Evolutionary conservation across 1,140 invertebrate species (phyloP), one percentile per base, ranked within the genome.

Genomic region (Rhopalosiphum maidis): DNA sequence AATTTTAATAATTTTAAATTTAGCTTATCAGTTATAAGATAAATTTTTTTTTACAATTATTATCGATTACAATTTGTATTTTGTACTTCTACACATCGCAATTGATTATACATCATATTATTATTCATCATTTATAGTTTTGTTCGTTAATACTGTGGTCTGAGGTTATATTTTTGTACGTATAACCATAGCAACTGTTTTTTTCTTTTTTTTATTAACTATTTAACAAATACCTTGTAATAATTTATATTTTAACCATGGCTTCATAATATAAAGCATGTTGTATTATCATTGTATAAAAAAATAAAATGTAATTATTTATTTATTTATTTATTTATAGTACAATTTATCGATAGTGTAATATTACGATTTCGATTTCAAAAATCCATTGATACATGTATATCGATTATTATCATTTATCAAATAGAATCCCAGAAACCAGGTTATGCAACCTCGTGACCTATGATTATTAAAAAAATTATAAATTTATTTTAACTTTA

Each of bases 391-490:
- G 22, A 54, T 54, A n/a, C 21, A 25, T 43, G 11, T 54, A 43
- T 41, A 90, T 91, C 41, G 90, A 91, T 91, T 89, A 89, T 55
- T 89, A n/a, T 88, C 30, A 87, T 51, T 86, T 86, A 86, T 86
- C 41, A 86, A 86, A 35, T 88, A 88, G 22, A 77, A 91, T 91
- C n/a, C 15, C 35, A 54, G 35, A 37, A 93, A 93, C 3, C 91
- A 93, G 91, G 91, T 85, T 93, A 93, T 93, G 35, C 91, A 93
- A 93, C 91, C 68, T 93, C 77, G 91, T 93, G 77, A 93, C 82
- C 68, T 11, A 60, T 82, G 90, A 91, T 91, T 91, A 48, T 83
- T 82, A 82, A 68, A 46, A 91, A 90, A 30, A 90, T 37, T 37
- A 54, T 54, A 48, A 35, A 88, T 51, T 48, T 88, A 60, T 91